Conservation (phyloP, 2,888 invertebrate genomes). For the Nomada ruficornis region DNA sequence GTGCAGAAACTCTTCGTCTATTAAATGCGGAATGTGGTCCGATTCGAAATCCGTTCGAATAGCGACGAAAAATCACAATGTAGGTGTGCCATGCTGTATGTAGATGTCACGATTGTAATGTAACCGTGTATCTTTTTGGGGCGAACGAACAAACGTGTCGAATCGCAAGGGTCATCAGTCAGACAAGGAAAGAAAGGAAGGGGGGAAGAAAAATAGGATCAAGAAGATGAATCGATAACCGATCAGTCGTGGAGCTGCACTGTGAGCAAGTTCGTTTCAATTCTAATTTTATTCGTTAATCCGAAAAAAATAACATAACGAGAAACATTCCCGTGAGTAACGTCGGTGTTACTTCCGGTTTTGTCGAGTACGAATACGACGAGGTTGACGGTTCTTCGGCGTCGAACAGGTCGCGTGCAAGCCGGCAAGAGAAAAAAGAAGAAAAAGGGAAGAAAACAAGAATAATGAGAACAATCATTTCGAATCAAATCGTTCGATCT, state of each 20-base stretch:
- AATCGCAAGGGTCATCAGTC: slow-evolving; percentile 23
- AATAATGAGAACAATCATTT: neutral
- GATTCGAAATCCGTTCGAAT: slow-evolving; percentile 51
- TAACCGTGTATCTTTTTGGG: slow-evolving; percentile 61
- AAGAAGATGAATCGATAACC: neutral
- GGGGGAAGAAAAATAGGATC: neutral
- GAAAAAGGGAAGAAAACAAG: neutral
- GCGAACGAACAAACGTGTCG: slow-evolving; percentile 42
- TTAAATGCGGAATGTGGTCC: slow-evolving; percentile 49
- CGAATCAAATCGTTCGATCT: neutral
- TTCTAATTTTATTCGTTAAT: slow-evolving; percentile 25
- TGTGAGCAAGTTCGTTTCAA: slow-evolving; percentile 26
- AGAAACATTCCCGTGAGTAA: slow-evolving; percentile 63
- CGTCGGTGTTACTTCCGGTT: slow-evolving; percentile 57
- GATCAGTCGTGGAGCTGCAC: slow-evolving; percentile 14
- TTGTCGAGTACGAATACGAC: slow-evolving; percentile 36
- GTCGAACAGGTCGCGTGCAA: neutral
- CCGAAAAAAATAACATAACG: slow-evolving; percentile 37
- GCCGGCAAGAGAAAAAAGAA: neutral
- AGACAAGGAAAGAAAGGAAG: slow-evolving; percentile 4
- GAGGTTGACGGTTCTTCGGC: neutral
- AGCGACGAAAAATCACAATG: slow-evolving; percentile 48
- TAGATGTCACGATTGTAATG: slow-evolving; percentile 61
- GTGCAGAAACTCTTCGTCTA: slow-evolving; percentile 54
- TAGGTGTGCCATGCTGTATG: slow-evolving; percentile 76